Percentiles rank a stretch among this genome's conserved stretches.
These are phyloP conservation scores for Leucophora obtusa DNA, from an alignment of 2,888 invertebrate species.

Conservation along the genomic window DNA sequence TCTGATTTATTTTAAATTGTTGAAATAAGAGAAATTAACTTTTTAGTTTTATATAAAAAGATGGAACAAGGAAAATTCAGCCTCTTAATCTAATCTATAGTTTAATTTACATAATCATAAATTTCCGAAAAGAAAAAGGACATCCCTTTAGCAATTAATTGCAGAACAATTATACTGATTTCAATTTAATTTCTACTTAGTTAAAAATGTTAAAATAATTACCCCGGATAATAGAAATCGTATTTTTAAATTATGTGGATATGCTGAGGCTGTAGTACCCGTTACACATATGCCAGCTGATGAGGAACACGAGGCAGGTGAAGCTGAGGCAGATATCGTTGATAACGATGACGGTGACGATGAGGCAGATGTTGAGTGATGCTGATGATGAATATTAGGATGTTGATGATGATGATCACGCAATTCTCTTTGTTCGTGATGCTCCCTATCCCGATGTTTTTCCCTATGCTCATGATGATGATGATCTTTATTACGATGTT, in stretches of 20 bases:
- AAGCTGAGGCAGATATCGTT: slow-evolving; percentile 72
- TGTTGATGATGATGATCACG: slow-evolving; percentile 72
- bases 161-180: too few relatives aligned
- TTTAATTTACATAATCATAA: too few relatives aligned
- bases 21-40: too few relatives aligned
- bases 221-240: slow-evolving; percentile 78
- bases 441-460: slow-evolving; percentile 65
- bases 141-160: too few relatives aligned
- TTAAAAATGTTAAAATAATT: slow-evolving; percentile 61
- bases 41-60: too few relatives aligned
- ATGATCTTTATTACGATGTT: slow-evolving; percentile 67
- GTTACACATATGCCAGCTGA: slow-evolving; percentile 69
- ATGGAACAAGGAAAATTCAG: too few relatives aligned
- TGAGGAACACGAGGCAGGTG: slow-evolving; percentile 70
- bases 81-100: too few relatives aligned
- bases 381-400: slow-evolving; percentile 69
- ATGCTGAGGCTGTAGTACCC: slow-evolving; percentile 73
- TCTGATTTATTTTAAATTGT: too few relatives aligned
- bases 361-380: slow-evolving; percentile 74
- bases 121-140: too few relatives aligned
- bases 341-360: slow-evolving; percentile 72
- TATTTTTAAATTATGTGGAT: slow-evolving; percentile 79
- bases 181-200: too few relatives aligned
- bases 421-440: slow-evolving; percentile 51
- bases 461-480: slow-evolving; percentile 51